phyloP scores from a whole-genome alignment of 2,888 invertebrate species.

The Harpalus rubripes region DNA sequence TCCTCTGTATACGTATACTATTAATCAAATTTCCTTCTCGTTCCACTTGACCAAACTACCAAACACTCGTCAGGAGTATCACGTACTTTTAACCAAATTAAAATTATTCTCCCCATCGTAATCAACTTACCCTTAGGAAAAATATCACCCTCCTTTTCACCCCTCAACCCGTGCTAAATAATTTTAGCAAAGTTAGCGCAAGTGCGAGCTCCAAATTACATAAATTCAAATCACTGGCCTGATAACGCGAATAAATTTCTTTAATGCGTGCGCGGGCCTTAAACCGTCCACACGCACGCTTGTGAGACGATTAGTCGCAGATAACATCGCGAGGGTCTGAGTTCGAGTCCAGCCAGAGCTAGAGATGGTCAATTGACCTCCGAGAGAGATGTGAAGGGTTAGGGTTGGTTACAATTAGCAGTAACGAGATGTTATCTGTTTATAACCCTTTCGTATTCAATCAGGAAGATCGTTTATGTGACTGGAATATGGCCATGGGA shows the following conservation, averaged over 20 bases:
- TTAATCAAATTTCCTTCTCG: conserved; percentile 9
- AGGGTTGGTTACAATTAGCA: conserved; percentile 49
- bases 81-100: conserved; percentile 48
- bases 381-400: background rate
- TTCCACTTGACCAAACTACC: conserved; percentile 27
- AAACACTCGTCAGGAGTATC: conserved; percentile 5
- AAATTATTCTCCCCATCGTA: conserved; percentile 39
- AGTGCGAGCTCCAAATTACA: conserved; percentile 32
- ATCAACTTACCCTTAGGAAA: conserved; percentile 36
- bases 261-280: conserved; percentile 53
- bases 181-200: conserved; percentile 50
- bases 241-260: conserved; percentile 63
- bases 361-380: conserved; percentile 55
- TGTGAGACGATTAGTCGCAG: conserved; percentile 38
- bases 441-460: conserved; percentile 57
- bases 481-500: conserved; percentile 28
- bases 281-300: conserved; percentile 49
- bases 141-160: conserved; percentile 23
- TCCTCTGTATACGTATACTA: background rate
- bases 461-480: conserved; percentile 62
- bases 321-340: conserved; percentile 34
- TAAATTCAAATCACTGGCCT: conserved; percentile 57
- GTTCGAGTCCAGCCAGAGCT: conserved; percentile 31
- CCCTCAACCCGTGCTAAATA: conserved; percentile 50
- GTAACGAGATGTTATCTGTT: conserved; percentile 56